A percentile compares a stretch with the other conserved stretches of the same genome.
These are phyloP conservation scores for Sinhomidia bicolor DNA, from an alignment of 2,888 invertebrate species.

Conservation along the genomic window DNA sequence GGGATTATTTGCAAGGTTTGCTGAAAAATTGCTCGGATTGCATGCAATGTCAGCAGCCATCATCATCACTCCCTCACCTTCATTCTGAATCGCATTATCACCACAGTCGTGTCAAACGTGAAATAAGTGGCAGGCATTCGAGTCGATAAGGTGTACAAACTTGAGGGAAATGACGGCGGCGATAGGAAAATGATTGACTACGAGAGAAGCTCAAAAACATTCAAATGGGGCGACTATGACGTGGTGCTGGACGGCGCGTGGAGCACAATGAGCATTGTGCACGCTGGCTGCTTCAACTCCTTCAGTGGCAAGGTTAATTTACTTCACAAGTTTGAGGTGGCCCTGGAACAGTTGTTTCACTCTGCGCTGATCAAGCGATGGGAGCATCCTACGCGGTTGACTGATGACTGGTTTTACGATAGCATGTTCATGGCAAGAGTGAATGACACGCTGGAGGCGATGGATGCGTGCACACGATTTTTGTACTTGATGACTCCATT, in stretches of 20 bases:
- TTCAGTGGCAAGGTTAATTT: conserved; percentile 69
- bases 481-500: conserved; percentile 66
- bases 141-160: neutral
- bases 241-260: conserved; percentile 72
- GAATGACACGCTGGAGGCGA: conserved; percentile 65
- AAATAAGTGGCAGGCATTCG: conserved; percentile 41
- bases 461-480: conserved; percentile 69
- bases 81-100: conserved; percentile 67
- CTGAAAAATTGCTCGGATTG: neutral
- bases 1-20: too few relatives aligned
- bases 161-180: neutral
- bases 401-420: conserved; percentile 56
- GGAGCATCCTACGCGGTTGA: conserved; percentile 51
- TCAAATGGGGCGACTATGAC: conserved; percentile 73
- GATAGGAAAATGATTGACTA: neutral
- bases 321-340: conserved; percentile 72
- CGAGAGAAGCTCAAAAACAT: conserved; percentile 44
- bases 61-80: neutral
- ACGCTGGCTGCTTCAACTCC: conserved; percentile 72
- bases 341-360: conserved; percentile 70
- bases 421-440: conserved; percentile 65
- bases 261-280: conserved; percentile 69
- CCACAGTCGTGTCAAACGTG: conserved; percentile 41
- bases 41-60: neutral
- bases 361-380: conserved; percentile 65